Conservation (phyloP, 2,888 invertebrate species). For the Cataglyphis albicans region DNA sequence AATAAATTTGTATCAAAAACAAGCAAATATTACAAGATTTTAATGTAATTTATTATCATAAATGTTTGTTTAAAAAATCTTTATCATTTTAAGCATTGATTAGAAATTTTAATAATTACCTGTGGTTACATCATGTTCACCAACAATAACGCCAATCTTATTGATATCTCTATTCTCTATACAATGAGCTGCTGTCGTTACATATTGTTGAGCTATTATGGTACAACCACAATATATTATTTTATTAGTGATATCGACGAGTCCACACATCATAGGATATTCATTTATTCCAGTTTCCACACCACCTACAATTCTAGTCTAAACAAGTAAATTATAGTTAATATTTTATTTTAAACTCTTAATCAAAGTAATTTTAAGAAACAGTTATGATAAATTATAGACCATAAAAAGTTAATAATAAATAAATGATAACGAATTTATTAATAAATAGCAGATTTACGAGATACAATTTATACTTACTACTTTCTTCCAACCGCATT, state of each 20-base stretch:
- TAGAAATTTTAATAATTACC: constrained; percentile 48
- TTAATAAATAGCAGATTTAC: neutral
- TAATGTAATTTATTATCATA: neutral
- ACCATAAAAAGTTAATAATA: neutral
- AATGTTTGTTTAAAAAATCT: neutral
- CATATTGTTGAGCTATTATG: neutral
- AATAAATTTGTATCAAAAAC: neutral
- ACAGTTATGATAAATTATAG: neutral
- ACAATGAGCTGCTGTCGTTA: constrained; percentile 19
- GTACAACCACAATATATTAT: neutral
- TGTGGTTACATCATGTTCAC: constrained; percentile 74
- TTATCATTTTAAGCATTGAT: neutral
- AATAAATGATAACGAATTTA: neutral
- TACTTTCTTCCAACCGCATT: constrained; percentile 88
- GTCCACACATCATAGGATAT: constrained; percentile 23
- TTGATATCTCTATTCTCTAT: fast-evolving
- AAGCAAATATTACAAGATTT: neutral
- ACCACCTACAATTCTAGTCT: constrained; percentile 87
- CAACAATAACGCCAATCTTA: neutral
- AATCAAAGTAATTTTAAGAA: neutral
- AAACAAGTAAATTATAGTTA: neutral
- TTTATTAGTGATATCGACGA: fast-evolving
- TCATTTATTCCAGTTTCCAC: constrained; percentile 9
- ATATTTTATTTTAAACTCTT: neutral
- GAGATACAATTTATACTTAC: constrained; percentile 75